phyloP scores from a whole-genome alignment of 2,888 invertebrate genomes.

The Osedax fenrisi region DNA sequence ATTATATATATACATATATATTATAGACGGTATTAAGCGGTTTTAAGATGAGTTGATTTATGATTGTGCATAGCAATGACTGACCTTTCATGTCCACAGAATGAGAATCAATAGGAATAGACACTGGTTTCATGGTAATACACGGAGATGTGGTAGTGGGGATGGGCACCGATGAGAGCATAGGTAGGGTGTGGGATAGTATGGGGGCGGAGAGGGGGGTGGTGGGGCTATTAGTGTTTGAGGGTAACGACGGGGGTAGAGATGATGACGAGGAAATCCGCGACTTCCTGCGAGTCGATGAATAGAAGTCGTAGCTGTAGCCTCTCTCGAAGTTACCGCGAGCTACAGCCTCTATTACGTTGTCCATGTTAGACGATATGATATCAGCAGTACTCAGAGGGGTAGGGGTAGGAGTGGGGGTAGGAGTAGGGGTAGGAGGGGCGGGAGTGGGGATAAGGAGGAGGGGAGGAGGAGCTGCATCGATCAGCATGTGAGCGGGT shows the following conservation, averaged over 20 bases:
- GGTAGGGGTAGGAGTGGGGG: not conserved
- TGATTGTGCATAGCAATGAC: too few relatives aligned
- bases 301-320: slow-evolving; percentile 27
- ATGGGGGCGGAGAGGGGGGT: not conserved
- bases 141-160: not conserved
- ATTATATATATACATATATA: too few relatives aligned
- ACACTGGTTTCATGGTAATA: not conserved
- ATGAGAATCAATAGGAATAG: not conserved
- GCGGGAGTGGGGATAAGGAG: not conserved
- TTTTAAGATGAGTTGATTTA: too few relatives aligned
- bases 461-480: not conserved
- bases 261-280: not conserved
- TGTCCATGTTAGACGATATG: slow-evolving; percentile 60
- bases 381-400: not conserved
- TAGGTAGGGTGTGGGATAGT: not conserved
- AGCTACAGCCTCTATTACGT: slow-evolving; percentile 77
- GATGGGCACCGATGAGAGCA: not conserved
- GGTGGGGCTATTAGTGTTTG: not conserved
- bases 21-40: too few relatives aligned
- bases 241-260: slow-evolving; percentile 9
- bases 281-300: slow-evolving; percentile 18
- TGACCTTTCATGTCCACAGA: too few relatives aligned
- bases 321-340: slow-evolving; percentile 55
- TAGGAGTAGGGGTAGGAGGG: not conserved
- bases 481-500: not conserved